These are phyloP conservation scores for Clarias magur DNA, from an alignment of 2,113 vertebrate species.

Conservation along the genomic window DNA sequence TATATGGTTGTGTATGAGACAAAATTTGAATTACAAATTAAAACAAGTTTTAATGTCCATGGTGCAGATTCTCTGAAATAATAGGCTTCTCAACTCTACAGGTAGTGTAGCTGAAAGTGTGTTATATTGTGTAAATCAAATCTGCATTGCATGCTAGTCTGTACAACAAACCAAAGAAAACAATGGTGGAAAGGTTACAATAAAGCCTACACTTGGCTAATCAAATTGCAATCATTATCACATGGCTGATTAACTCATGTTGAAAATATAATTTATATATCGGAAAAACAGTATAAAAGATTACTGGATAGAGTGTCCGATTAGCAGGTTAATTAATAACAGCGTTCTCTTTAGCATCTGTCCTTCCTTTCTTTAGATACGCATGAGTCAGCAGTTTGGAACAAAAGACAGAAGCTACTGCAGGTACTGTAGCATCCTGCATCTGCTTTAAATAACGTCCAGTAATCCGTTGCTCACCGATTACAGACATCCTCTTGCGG, in stretches of 20 bases:
- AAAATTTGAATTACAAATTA: neutral
- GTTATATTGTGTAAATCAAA: neutral
- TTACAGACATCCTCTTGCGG: slow-evolving; percentile 95
- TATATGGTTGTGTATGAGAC: too few relatives aligned
- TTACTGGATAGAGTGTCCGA: neutral
- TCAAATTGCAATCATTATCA: neutral
- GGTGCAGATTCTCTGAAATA: neutral
- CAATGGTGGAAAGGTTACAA: neutral
- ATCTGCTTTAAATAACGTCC: neutral
- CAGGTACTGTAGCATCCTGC: too few relatives aligned
- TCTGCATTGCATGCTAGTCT: neutral
- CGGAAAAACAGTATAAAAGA: too few relatives aligned
- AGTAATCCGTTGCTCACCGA: slow-evolving; percentile 69
- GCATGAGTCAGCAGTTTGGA: neutral
- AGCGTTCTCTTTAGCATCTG: neutral
- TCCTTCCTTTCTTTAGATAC: neutral
- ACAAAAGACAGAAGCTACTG: neutral
- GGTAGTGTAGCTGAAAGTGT: neutral
- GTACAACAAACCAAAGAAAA: neutral
- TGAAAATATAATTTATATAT: neutral
- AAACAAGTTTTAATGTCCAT: neutral
- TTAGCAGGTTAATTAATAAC: neutral
- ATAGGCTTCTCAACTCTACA: neutral
- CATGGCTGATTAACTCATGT: neutral
- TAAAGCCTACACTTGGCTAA: neutral